A percentile compares a stretch with the other conserved stretches of the same genome.
phyloP scores from a whole-genome alignment of 2,888 invertebrate genomes.

The Mesorhabditis sp. region DNA sequence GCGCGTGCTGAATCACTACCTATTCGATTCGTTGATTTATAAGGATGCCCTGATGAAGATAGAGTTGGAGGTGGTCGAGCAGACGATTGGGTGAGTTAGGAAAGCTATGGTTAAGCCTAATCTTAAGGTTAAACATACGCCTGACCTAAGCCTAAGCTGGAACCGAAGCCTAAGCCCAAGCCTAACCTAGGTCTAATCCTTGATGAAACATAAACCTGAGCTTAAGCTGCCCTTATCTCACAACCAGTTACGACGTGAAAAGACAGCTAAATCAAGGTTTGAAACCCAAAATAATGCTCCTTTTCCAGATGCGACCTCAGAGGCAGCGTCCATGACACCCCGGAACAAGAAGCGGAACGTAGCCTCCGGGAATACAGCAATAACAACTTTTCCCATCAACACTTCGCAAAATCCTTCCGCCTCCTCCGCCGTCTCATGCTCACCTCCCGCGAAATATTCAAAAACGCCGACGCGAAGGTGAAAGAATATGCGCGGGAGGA shows the following conservation, averaged over 20 bases:
- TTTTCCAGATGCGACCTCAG: neutral
- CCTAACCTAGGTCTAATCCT: too few species aligned
- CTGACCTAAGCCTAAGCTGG: too few species aligned
- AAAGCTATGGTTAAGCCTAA: too few species aligned
- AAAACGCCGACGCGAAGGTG: slow-evolving; percentile 6
- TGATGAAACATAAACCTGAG: too few species aligned
- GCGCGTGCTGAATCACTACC: neutral
- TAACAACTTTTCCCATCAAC: slow-evolving; percentile 6
- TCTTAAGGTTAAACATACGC: too few species aligned
- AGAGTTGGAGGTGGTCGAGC: neutral
- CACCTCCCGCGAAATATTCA: neutral
- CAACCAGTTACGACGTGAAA: too few species aligned
- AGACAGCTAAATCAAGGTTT: too few species aligned
- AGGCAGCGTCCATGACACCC: neutral
- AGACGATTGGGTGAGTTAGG: neutral
- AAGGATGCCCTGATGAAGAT: slow-evolving; percentile 2
- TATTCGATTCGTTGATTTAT: neutral
- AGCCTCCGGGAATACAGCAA: slow-evolving; percentile 1
- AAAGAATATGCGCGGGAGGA: neutral
- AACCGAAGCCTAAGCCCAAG: too few species aligned
- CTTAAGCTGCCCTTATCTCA: too few species aligned
- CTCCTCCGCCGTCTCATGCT: neutral
- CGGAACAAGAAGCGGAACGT: neutral
- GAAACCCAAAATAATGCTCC: too few species aligned
- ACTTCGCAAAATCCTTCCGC: slow-evolving; percentile 1